Percentiles rank a stretch among this genome's conserved stretches.
These are phyloP conservation scores for Chaetops frenatus DNA, from an alignment of 2,113 vertebrate species.

Conservation along the genomic window DNA sequence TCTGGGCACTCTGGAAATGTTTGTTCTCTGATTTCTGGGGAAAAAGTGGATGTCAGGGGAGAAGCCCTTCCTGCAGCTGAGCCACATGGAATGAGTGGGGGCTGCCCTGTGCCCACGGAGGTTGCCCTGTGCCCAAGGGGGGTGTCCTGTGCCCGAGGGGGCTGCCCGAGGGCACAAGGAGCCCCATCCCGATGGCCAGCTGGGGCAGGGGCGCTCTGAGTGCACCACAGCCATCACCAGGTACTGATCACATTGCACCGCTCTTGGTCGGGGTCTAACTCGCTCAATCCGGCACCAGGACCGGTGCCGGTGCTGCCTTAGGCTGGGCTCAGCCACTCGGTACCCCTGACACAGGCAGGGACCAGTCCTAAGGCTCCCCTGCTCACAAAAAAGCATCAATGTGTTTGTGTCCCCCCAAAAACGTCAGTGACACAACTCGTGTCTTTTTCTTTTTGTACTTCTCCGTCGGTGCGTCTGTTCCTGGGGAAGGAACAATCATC, in stretches of 20 bases:
- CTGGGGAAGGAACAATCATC: neutral
- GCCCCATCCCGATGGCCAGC: fast-evolving
- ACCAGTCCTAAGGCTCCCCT: fast-evolving
- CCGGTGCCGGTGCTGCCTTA: fast-evolving
- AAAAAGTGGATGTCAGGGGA: neutral
- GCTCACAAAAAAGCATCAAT: fast-evolving
- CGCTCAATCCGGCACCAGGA: fast-evolving
- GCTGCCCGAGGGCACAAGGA: neutral
- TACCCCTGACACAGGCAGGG: neutral
- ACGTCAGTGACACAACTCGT: fast-evolving
- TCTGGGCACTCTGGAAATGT: neutral
- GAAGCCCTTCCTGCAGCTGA: neutral
- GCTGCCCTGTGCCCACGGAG: no score
- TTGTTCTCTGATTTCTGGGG: neutral
- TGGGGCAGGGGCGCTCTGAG: fast-evolving
- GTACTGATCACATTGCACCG: fast-evolving
- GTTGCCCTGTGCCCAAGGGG: neutral
- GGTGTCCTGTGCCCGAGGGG: no score
- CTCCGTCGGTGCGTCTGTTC: neutral
- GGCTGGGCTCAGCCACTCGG: fast-evolving
- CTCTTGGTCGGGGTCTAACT: neutral
- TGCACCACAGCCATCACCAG: fast-evolving
- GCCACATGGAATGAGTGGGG: fast-evolving
- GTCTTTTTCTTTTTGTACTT: neutral
- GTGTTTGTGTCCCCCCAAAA: neutral